Percentiles rank a stretch among this genome's conserved stretches.
Conservation (phyloP, 2,797 vertebrate genomes). For the Apodemus agrarius region DNA sequence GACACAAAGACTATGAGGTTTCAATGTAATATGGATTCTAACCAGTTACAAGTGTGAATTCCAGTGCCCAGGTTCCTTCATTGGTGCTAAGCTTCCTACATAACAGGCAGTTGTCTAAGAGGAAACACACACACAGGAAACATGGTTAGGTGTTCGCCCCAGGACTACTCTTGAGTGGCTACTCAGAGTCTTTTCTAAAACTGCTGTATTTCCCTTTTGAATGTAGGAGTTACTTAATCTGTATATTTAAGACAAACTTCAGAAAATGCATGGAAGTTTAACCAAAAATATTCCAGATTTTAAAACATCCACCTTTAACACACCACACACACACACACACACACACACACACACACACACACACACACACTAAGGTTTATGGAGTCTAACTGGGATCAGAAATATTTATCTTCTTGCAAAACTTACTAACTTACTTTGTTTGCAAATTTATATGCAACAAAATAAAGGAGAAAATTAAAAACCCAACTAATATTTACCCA, state of each 20-base stretch:
- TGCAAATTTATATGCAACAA: constrained; percentile 32
- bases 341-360: neutral
- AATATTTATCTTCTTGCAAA: constrained; percentile 9
- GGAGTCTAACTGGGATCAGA: constrained; percentile 4
- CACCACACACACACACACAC: neutral
- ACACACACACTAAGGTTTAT: neutral
- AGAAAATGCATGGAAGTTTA: constrained; percentile 55
- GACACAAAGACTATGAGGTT: constrained; percentile 39
- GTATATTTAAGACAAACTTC: constrained; percentile 68
- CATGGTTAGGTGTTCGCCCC: constrained; percentile 55
- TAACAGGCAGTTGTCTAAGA: constrained; percentile 51
- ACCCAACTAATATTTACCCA: constrained; percentile 28
- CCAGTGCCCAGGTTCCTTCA: constrained; percentile 25
- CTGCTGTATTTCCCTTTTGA: constrained; percentile 61
- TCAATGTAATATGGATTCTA: neutral
- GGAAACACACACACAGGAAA: constrained; percentile 61
- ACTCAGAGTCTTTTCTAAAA: constrained; percentile 54
- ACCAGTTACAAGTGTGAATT: constrained; percentile 30
- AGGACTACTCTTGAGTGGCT: neutral
- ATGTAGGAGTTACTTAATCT: constrained; percentile 63
- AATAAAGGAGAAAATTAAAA: constrained; percentile 50
- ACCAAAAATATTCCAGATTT: constrained; percentile 35
- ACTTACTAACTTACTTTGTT: constrained; percentile 18
- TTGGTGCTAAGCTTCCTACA: neutral
- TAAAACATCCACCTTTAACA: constrained; percentile 29